phyloP scores from a whole-genome alignment of 2,888 invertebrate genomes.

The Cancer borealis region DNA sequence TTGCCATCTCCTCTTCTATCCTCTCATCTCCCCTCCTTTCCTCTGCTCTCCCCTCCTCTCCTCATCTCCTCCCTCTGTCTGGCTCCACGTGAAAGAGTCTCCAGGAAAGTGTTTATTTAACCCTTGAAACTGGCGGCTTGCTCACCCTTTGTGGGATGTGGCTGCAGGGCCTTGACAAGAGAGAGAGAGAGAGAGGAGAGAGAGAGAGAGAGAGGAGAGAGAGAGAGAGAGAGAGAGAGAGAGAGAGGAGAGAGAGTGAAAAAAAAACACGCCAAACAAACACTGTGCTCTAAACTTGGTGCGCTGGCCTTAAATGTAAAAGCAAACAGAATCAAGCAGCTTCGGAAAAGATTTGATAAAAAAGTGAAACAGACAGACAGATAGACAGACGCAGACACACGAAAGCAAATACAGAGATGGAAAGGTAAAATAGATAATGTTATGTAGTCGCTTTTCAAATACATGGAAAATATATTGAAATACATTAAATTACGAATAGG shows the following conservation, averaged over 20 bases:
- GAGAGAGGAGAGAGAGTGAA: not conserved
- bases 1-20: not conserved
- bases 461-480: no score
- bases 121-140: not conserved
- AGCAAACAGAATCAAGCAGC: no score
- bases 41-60: not conserved
- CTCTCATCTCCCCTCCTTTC: not conserved
- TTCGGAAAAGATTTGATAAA: no score
- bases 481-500: no score
- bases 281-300: no score
- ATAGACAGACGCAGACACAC: no score
- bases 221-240: not conserved
- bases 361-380: no score
- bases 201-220: conserved; percentile 20
- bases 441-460: not conserved
- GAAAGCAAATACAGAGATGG: no score
- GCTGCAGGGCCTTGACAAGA: not conserved
- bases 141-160: not conserved
- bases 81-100: not conserved
- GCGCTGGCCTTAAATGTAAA: no score
- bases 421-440: not conserved
- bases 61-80: not conserved
- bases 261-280: not conserved
- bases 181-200: conserved; percentile 20
- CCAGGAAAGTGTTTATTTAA: not conserved